Evolutionary conservation across 2,113 vertebrate genomes (phyloP), one percentile per base, ranked within the genome.

Genomic region (Aegotheles bennettii): DNA sequence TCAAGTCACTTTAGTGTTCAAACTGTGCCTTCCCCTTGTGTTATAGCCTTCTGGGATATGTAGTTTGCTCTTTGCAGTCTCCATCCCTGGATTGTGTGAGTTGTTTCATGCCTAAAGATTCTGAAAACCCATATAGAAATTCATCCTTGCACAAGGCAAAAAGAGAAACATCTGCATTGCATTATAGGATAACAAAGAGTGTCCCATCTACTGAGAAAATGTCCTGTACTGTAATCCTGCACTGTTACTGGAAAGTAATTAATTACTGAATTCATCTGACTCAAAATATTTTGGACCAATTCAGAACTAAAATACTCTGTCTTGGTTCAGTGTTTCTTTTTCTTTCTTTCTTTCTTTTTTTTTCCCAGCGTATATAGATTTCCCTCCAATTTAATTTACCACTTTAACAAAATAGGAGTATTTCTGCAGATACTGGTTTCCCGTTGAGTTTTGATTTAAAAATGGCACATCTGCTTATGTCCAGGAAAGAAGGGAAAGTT

Each of bases 121-220:
- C 69, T 68, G 64, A 89, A 92, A 94, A 75, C 16, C 23, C 38
- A 18, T 95, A 71, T 23, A 89, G 86, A 89, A 51, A 84, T 81
- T 74, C 35, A 50, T 56, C 47, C 51, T 71, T 71, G 9, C 21
- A 92, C n/a, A 73, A 56, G 25, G 42, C 45, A 84, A 78, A 56
- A 75, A 67, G n/a, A 74, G 51, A 81, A 95, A 94, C 86, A 94
- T 94, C 93, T 95, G 89, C n/a, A 67, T 40, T 89, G 16, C 64
- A 91, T 94, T 95, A 75, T 10, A 89, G 60, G 19, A 50, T 47
- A 95, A 81, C 68, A 92, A 83, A 94, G 76, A 89, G 26, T 82
- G 73, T 91, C 94, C 91, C 89, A 56, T 95, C 80, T 90, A 95
- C 80, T 51, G 47, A 94, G 76, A 87, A 93, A 95, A 71, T 0